phyloP scores from a whole-genome alignment of 1,140 invertebrate genomes.

The Patella vulgata region DNA sequence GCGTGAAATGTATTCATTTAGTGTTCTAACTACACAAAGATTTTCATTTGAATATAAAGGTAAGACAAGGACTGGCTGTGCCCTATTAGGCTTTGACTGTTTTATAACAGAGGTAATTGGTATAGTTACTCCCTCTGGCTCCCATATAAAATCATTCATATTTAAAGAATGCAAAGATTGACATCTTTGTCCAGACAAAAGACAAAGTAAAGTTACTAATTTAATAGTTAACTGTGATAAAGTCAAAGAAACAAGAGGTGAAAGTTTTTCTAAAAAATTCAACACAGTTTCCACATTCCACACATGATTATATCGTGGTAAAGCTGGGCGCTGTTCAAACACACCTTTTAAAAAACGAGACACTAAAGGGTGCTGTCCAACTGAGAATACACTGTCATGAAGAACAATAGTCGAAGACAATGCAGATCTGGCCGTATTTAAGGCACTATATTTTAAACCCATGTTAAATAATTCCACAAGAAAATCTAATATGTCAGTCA shows the following conservation, averaged over 20 bases:
- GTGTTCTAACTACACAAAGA: slow-evolving; percentile 11
- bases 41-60: neutral
- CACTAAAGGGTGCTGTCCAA: slow-evolving; percentile 15
- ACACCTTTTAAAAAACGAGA: slow-evolving; percentile 21
- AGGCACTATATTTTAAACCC: slow-evolving; percentile 8
- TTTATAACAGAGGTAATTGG: slow-evolving; percentile 10
- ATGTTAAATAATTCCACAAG: slow-evolving; percentile 6
- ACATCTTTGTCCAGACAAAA: slow-evolving; percentile 9
- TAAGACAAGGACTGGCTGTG: slow-evolving; percentile 1
- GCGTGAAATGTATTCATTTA: slow-evolving; percentile 4
- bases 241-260: slow-evolving; percentile 7
- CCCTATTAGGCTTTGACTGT: slow-evolving; percentile 12
- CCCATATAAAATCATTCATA: slow-evolving; percentile 8
- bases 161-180: slow-evolving; percentile 28
- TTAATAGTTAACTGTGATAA: slow-evolving; percentile 10
- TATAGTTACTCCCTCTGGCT: slow-evolving; percentile 3
- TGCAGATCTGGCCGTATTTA: slow-evolving; percentile 11
- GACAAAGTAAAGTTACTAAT: slow-evolving; percentile 15
- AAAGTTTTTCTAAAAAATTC: slow-evolving; percentile 2
- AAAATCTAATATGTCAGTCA: slow-evolving; percentile 12
- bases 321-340: slow-evolving; percentile 10
- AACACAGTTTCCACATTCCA: slow-evolving; percentile 23
- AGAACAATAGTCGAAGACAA: slow-evolving; percentile 1
- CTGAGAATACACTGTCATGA: neutral
- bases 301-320: slow-evolving; percentile 13